Evolutionary conservation across 2,797 vertebrate species (phyloP), one percentile per base, ranked within the genome.

Genomic region (Varecia variegata): DNA sequence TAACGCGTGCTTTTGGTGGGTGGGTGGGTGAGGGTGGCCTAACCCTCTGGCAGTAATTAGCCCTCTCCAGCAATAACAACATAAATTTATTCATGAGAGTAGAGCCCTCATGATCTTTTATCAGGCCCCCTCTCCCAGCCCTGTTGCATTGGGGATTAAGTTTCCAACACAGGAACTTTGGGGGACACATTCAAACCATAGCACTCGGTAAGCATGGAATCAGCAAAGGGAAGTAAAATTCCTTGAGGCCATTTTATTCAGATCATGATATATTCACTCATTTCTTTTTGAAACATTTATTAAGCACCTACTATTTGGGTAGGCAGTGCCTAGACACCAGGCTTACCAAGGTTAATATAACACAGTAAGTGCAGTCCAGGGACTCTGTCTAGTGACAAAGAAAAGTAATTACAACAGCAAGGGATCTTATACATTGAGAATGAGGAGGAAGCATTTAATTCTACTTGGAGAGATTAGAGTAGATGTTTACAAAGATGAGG

Each of bases 391-490:
- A 74, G 15, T 80, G 56, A 83, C 52, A 83, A 96, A 97, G 81
- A 83, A 95, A 40, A 76, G 84, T 93, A 96, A 89, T 45, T 45
- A 45, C 30, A 93, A 40, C 23, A 93, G 54, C 50, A 86, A 84
- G 89, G 91, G 73, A 90, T 50, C 32, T 79, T 62, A 62, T 54
- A 93, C 27, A 56, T 60, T n/a, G 40, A 94, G 79, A 94, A 60
- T 77, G 25, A 85, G 52, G 47, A 96, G 60, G 89, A 97, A 90
- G 56, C 68, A 74, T 95, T 96, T 96, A 91, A 88, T 96, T 93
- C 47, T 89, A 20, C 70, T 95, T 96, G 83, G 68, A 89, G 90
- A 96, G 68, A 62, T 97, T 38, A 80, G 56, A 95, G 47, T 93
- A 88, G 76, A 68, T 81, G 7, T 97, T 97, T 95, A 50, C 71